Evolutionary conservation across 2,888 invertebrate species (phyloP).

Genomic region (Drosophila macrospina): DNA sequence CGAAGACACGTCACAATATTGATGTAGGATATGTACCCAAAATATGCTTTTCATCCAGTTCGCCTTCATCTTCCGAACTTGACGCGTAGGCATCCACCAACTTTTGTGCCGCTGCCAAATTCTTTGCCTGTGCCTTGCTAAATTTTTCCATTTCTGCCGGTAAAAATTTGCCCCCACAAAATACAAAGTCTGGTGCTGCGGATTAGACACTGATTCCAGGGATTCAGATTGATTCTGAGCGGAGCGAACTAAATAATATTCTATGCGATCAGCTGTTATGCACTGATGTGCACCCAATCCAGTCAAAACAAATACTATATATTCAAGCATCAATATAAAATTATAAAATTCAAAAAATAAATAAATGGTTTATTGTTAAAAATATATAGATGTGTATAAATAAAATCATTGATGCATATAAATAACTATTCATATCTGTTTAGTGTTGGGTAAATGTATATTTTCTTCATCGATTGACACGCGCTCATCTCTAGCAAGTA

Average conservation of each 20-base stretch:
- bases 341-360: no score
- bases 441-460: background rate
- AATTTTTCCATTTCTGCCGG: constrained; percentile 65
- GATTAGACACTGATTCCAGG: constrained; percentile 1
- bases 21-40: constrained; percentile 83
- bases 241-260: background rate
- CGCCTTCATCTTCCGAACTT: constrained; percentile 86
- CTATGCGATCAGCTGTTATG: no score
- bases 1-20: constrained; percentile 56
- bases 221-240: background rate
- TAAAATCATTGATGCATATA: background rate
- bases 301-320: no score
- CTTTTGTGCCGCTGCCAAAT: constrained; percentile 86
- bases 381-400: background rate
- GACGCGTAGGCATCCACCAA: constrained; percentile 86
- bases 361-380: background rate
- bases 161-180: background rate
- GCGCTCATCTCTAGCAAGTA: constrained; percentile 18
- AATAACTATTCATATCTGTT: background rate
- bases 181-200: background rate
- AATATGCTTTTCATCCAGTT: constrained; percentile 86
- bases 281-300: no score
- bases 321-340: no score
- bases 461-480: constrained; percentile 6
- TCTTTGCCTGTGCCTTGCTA: constrained; percentile 85